A percentile compares a stretch with the other conserved stretches of the same genome.
Evolutionary conservation across 1,140 invertebrate genomes (phyloP).

Genomic region (Tetranychus cinnabarinus): DNA sequence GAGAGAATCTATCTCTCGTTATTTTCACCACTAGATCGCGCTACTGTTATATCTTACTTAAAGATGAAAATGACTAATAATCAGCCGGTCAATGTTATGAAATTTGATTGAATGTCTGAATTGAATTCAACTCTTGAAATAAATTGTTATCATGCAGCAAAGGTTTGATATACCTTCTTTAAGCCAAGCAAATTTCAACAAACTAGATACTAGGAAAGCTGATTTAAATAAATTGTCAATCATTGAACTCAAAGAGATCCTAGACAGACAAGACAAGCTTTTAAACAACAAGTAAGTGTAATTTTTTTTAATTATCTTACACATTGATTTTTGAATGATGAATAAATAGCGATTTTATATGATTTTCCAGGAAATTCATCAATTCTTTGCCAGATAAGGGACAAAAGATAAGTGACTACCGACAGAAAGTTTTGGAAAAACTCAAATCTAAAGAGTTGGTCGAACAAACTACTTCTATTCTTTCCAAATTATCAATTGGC

Average conservation of each 20-base stretch:
- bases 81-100: no score
- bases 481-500: background rate
- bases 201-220: background rate
- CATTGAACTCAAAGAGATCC: background rate
- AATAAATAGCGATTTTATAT: background rate
- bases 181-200: no score
- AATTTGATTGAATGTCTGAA: no score
- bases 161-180: no score
- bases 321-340: background rate
- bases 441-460: background rate
- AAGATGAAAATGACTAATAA: no score
- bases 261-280: background rate
- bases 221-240: background rate
- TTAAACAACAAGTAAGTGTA: background rate
- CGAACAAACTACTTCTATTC: background rate
- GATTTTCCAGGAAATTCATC: background rate
- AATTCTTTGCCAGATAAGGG: background rate
- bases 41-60: no score
- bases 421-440: background rate
- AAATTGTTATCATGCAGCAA: no score
- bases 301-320: background rate
- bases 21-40: no score
- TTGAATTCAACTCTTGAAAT: no score
- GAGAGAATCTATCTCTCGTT: no score
- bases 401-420: background rate